These are phyloP conservation scores for Thera britannica DNA, from an alignment of 2,888 invertebrate species.

Conservation along the genomic window DNA sequence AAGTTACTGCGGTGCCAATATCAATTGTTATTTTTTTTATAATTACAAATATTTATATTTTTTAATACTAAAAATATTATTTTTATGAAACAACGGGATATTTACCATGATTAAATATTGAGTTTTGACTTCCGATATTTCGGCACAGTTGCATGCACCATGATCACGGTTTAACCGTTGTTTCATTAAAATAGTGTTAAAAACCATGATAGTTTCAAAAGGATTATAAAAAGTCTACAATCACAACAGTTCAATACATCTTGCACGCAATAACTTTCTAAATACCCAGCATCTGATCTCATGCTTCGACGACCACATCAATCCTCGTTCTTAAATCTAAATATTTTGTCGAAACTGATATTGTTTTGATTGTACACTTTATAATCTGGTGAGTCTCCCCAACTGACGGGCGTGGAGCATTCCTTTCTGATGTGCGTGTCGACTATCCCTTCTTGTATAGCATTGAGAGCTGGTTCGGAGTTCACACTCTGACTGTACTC, in stretches of 20 bases:
- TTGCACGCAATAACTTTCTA: slow-evolving; percentile 26
- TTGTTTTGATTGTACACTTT: slow-evolving; percentile 79
- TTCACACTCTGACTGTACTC: slow-evolving; percentile 67
- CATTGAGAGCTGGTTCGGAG: slow-evolving; percentile 65
- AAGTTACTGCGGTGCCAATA: no score
- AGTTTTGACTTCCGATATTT: no score
- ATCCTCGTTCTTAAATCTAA: slow-evolving; percentile 61
- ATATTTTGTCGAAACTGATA: slow-evolving; percentile 74
- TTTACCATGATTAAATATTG: no score
- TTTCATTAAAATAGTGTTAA: no score
- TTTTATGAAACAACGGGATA: no score
- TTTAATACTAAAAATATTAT: neutral
- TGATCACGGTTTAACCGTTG: no score
- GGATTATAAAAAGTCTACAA: neutral
- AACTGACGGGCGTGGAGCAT: slow-evolving; percentile 63
- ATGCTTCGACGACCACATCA: slow-evolving; percentile 24
- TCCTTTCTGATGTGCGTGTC: slow-evolving; percentile 44
- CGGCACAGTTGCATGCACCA: no score
- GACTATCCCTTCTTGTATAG: slow-evolving; percentile 61
- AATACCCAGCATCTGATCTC: slow-evolving; percentile 18
- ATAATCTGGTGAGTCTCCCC: slow-evolving; percentile 76
- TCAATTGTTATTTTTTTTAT: no score
- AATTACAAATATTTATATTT: neutral
- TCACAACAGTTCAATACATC: slow-evolving; percentile 6
- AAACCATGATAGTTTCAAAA: neutral